A percentile compares a stretch with the other conserved stretches of the same genome.
Conservation (phyloP, 2,888 invertebrate species). For the Latrodectus elegans region DNA sequence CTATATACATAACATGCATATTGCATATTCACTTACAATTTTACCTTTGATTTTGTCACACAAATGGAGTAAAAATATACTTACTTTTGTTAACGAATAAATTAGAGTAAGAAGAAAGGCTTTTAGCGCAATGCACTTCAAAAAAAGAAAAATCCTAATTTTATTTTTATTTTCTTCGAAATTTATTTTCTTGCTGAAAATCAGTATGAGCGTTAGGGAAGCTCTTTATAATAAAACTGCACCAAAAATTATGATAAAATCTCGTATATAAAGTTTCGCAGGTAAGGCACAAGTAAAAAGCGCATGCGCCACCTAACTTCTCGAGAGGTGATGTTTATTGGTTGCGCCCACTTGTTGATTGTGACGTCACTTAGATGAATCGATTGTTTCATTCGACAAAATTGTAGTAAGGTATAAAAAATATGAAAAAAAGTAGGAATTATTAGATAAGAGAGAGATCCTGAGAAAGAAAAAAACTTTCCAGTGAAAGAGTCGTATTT, state of each 20-base stretch:
- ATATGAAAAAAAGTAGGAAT: background rate
- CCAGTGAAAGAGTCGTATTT: background rate
- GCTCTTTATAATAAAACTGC: conserved; percentile 35
- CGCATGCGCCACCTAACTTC: conserved; percentile 35
- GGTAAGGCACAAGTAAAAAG: background rate
- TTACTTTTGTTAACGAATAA: no score
- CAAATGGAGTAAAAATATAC: no score
- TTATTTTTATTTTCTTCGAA: background rate
- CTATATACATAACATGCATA: no score
- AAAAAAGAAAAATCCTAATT: background rate
- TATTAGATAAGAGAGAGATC: conserved; percentile 3
- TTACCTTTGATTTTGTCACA: no score
- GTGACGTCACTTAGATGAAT: conserved; percentile 58
- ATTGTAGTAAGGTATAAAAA: conserved; percentile 14
- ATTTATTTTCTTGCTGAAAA: background rate
- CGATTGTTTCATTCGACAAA: conserved; percentile 39
- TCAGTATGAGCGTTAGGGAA: background rate
- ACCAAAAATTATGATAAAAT: conserved; percentile 35
- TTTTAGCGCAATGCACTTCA: background rate
- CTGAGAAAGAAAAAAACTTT: background rate
- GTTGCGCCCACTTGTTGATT: conserved; percentile 66
- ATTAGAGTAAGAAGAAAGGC: no score
- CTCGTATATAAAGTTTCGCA: conserved; percentile 58
- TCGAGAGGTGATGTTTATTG: conserved; percentile 31
- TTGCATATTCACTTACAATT: no score